These are phyloP conservation scores for Alethe castanea DNA, from an alignment of 2,113 vertebrate species.

Conservation along the genomic window DNA sequence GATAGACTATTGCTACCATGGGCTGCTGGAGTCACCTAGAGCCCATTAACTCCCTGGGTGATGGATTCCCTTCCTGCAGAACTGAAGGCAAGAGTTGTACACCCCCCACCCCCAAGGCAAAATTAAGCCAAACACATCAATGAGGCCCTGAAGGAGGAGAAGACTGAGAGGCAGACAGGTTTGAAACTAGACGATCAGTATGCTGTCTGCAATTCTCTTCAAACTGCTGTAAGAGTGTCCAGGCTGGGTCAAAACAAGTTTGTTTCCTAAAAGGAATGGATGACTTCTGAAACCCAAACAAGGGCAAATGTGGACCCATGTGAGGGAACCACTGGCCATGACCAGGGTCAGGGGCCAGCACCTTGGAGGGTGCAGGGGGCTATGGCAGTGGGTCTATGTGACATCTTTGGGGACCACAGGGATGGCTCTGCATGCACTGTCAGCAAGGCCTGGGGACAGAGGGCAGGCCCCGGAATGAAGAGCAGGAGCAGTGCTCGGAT, in stretches of 20 bases:
- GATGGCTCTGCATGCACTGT: neutral
- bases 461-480: neutral
- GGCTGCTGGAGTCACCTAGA: neutral
- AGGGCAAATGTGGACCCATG: too few species aligned
- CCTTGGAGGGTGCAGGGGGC: neutral
- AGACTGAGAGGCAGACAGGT: neutral
- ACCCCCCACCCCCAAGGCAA: neutral
- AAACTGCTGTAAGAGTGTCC: neutral
- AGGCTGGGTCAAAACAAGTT: neutral
- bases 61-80: neutral
- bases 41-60: neutral
- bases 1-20: neutral
- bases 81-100: neutral
- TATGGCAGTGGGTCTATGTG: rapidly evolving
- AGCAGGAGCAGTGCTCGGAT: neutral
- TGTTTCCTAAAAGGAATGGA: neutral
- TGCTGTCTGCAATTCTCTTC: neutral
- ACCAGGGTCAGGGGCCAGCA: neutral
- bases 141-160: neutral
- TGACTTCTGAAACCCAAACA: neutral
- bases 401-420: neutral
- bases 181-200: neutral
- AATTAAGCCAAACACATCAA: neutral
- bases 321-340: neutral
- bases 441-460: neutral